Conservation (phyloP, 2,888 invertebrate species). For the Drosophila suboccidentalis region DNA sequence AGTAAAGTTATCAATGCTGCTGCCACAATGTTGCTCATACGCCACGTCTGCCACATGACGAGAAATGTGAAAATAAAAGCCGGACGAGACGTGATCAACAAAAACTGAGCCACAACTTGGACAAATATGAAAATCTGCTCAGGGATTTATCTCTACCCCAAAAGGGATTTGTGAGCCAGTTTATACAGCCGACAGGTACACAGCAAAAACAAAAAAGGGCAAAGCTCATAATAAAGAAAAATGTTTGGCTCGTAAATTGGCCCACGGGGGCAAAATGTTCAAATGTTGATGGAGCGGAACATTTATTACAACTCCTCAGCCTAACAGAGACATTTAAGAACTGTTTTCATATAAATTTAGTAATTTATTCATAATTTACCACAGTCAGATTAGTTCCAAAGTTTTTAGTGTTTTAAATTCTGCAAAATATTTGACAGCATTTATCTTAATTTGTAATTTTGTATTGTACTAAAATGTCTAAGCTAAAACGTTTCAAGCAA, state of each 20-base stretch:
- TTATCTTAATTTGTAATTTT: neutral
- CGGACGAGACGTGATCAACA: constrained; percentile 9
- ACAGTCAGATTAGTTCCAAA: neutral
- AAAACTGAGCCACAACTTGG: constrained; percentile 34
- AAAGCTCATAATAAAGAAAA: constrained; percentile 61
- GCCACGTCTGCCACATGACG: constrained; percentile 34
- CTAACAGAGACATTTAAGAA: constrained; percentile 14
- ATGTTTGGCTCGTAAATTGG: constrained; percentile 48
- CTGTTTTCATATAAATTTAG: constrained; percentile 5
- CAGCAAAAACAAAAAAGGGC: neutral
- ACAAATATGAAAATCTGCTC: constrained; percentile 72
- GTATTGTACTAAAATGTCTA: no score
- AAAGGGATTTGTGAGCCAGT: constrained; percentile 51
- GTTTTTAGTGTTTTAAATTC: neutral
- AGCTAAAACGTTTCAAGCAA: no score
- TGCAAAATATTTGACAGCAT: neutral
- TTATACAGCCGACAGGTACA: constrained; percentile 42
- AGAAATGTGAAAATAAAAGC: neutral
- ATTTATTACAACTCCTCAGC: constrained; percentile 10
- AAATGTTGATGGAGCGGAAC: constrained; percentile 16
- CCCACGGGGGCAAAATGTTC: constrained; percentile 3
- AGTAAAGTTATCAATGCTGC: constrained; percentile 48
- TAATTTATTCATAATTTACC: neutral
- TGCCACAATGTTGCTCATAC: constrained; percentile 58
- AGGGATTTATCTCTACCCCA: constrained; percentile 37